Conservation (phyloP, 1,140 invertebrate genomes). For the Leptestheria dahalacensis region DNA sequence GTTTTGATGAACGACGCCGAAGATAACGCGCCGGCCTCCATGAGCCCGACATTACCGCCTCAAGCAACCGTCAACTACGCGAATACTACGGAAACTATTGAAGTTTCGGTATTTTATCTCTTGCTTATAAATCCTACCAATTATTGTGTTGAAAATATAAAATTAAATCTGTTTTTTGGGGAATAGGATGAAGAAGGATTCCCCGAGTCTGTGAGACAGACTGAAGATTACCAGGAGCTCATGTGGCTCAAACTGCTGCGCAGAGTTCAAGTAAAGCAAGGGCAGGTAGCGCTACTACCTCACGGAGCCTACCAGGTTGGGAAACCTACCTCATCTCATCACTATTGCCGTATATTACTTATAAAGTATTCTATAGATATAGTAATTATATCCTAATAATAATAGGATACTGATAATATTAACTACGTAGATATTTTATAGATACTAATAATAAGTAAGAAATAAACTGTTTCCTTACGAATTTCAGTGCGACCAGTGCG, state of each 20-base stretch:
- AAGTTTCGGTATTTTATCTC: conserved; percentile 18
- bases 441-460: too few relatives aligned
- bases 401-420: conserved; percentile 9
- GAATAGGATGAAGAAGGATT: conserved; percentile 26
- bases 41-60: neutral
- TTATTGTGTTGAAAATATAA: conserved; percentile 1
- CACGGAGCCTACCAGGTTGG: conserved; percentile 39
- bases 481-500: conserved; percentile 47
- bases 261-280: conserved; percentile 30
- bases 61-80: neutral
- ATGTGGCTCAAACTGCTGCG: conserved; percentile 32
- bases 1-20: conserved; percentile 32
- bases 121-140: conserved; percentile 19
- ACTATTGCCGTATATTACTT: too few relatives aligned
- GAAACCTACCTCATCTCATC: too few relatives aligned
- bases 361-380: too few relatives aligned
- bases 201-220: conserved; percentile 23
- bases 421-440: too few relatives aligned
- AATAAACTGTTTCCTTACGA: conserved; percentile 13
- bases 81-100: conserved; percentile 12
- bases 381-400: conserved; percentile 1
- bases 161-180: conserved; percentile 1
- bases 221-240: conserved; percentile 28
- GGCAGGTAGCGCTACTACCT: conserved; percentile 28
- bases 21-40: conserved; percentile 15